A percentile compares a stretch with the other conserved stretches of the same genome.
These are phyloP conservation scores for Synanthedon myopaeformis DNA, from an alignment of 2,888 invertebrate genomes.

Conservation along the genomic window DNA sequence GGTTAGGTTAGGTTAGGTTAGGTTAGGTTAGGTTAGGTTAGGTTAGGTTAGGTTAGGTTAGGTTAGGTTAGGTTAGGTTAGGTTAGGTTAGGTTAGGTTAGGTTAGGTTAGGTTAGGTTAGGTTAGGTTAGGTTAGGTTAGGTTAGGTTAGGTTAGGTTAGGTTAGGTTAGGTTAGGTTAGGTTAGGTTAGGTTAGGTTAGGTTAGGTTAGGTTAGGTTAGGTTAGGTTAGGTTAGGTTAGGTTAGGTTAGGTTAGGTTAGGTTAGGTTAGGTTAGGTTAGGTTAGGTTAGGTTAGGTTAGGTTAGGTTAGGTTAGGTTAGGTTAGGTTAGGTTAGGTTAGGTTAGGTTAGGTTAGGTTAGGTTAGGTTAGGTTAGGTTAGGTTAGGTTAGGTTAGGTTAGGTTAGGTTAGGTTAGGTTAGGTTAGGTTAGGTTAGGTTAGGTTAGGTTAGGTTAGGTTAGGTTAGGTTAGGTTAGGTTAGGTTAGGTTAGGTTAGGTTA, in stretches of 20 bases:
- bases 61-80: constrained; percentile 5
- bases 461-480: not conserved
- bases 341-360: constrained; percentile 6
- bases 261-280: constrained; percentile 6
- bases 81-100: constrained; percentile 6
- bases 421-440: not conserved
- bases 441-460: not conserved
- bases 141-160: constrained; percentile 13
- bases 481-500: not conserved
- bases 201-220: constrained; percentile 7
- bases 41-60: constrained; percentile 1
- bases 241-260: constrained; percentile 6
- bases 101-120: constrained; percentile 8
- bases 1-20: constrained; percentile 7
- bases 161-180: constrained; percentile 13
- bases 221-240: constrained; percentile 7
- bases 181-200: constrained; percentile 11
- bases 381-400: constrained; percentile 5
- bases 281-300: constrained; percentile 6
- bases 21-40: constrained; percentile 4
- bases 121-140: constrained; percentile 12
- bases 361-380: constrained; percentile 5
- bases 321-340: constrained; percentile 7
- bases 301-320: constrained; percentile 7
- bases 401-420: not conserved